Percentiles rank a stretch among this genome's conserved stretches.
These are phyloP conservation scores for Vimba vimba DNA, from an alignment of 2,113 vertebrate species.

Conservation along the genomic window DNA sequence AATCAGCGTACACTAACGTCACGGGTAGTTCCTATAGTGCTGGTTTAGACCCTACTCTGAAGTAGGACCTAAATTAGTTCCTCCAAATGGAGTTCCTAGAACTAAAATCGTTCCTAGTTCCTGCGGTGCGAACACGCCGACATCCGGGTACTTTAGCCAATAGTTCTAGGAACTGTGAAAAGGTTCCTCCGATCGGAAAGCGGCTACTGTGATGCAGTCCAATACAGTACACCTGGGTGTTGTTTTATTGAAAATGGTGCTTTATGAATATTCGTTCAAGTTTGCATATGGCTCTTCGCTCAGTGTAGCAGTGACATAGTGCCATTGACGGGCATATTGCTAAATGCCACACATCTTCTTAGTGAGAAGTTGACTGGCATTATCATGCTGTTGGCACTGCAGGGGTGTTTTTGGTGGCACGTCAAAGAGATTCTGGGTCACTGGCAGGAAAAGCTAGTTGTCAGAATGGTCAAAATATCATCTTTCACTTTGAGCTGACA, in stretches of 20 bases:
- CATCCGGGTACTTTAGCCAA: no score
- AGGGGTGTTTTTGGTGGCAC: background rate
- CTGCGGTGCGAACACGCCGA: no score
- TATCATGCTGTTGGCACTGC: background rate
- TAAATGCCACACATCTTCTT: constrained; percentile 14
- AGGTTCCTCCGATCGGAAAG: no score
- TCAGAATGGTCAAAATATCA: constrained; percentile 21
- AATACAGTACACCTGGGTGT: background rate
- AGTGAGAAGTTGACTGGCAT: background rate
- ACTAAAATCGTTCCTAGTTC: no score
- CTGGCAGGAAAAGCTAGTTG: background rate
- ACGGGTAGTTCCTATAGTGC: no score
- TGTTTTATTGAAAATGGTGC: constrained; percentile 16
- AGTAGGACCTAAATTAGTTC: no score
- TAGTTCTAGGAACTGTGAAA: no score
- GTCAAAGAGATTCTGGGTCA: constrained; percentile 25
- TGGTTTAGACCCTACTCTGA: no score
- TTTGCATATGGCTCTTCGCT: background rate
- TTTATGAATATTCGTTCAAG: background rate
- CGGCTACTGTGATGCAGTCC: constrained; percentile 5
- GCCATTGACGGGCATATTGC: background rate
- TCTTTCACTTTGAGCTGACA: constrained; percentile 19
- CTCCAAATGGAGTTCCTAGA: no score
- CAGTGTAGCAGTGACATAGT: background rate
- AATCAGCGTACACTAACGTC: no score